phyloP scores from a whole-genome alignment of 2,113 vertebrate species.

The Protobothrops mucrosquamatus region DNA sequence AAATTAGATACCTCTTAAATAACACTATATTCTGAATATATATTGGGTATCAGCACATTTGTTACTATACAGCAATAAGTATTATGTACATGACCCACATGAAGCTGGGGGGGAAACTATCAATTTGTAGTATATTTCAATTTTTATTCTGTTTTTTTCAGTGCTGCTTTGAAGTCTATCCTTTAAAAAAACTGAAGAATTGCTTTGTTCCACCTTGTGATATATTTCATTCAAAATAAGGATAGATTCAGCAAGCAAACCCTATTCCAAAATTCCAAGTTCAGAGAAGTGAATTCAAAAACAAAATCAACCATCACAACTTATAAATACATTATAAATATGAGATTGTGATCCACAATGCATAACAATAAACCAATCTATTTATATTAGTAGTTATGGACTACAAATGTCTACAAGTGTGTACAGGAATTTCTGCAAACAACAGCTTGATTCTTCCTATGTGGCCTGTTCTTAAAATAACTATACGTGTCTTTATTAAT shows the following conservation, averaged over 20 bases:
- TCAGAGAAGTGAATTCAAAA: not conserved
- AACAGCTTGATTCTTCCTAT: slow-evolving; percentile 13
- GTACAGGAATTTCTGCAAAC: not conserved
- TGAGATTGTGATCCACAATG: not conserved
- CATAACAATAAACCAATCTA: not conserved
- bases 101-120: not conserved
- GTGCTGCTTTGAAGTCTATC: not conserved
- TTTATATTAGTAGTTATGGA: slow-evolving; percentile 5
- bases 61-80: not conserved
- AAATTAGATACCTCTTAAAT: not conserved
- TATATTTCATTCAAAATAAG: not conserved
- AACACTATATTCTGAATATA: too few relatives aligned
- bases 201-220: not conserved
- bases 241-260: not conserved
- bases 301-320: not conserved
- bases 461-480: slow-evolving; percentile 46
- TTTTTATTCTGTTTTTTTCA: not conserved
- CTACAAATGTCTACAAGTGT: not conserved
- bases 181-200: not conserved
- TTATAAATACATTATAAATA: not conserved
- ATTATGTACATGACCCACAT: not conserved
- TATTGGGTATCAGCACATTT: not conserved
- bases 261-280: not conserved
- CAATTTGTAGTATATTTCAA: not conserved
- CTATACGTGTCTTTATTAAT: slow-evolving; percentile 57